phyloP scores from a whole-genome alignment of 2,797 vertebrate genomes.

The Propithecus perrieri region DNA sequence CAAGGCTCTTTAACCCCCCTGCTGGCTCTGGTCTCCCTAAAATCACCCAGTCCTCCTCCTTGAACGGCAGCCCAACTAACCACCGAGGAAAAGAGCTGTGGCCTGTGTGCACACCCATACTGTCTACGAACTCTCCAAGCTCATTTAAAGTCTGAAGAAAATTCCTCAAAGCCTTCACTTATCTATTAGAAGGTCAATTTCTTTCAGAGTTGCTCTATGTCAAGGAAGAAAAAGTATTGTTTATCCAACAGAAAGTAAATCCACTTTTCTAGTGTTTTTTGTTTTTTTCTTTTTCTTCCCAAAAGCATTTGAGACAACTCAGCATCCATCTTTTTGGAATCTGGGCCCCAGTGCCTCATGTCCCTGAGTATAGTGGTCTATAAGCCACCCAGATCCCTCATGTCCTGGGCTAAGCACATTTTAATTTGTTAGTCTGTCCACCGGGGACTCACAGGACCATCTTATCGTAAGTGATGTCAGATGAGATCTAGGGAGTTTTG shows the following conservation, averaged over 20 bases:
- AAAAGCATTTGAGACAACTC: constrained; percentile 19
- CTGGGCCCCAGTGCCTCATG: not conserved
- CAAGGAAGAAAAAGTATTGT: constrained; percentile 63
- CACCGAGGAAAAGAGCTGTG: not conserved
- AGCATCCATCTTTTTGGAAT: constrained; percentile 1
- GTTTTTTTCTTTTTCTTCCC: not conserved
- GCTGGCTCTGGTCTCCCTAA: not conserved
- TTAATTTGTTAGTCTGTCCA: not conserved
- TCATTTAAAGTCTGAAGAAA: constrained; percentile 55
- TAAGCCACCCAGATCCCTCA: not conserved
- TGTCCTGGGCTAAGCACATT: not conserved
- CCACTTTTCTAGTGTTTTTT: not conserved
- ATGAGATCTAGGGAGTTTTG: constrained; percentile 60
- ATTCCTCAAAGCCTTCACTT: constrained; percentile 51
- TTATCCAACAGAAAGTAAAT: constrained; percentile 61
- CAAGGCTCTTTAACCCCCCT: not conserved
- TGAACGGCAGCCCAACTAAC: not conserved
- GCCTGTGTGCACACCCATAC: rapidly evolving
- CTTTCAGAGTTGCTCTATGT: constrained; percentile 53
- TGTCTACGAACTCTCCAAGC: not conserved
- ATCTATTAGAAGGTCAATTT: constrained; percentile 64
- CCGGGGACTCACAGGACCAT: not conserved
- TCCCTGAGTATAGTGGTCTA: not conserved
- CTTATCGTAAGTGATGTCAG: constrained; percentile 50
- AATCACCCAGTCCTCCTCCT: not conserved